Conservation (phyloP, 2,888 invertebrate genomes). For the Eupeodes latifasciatus region DNA sequence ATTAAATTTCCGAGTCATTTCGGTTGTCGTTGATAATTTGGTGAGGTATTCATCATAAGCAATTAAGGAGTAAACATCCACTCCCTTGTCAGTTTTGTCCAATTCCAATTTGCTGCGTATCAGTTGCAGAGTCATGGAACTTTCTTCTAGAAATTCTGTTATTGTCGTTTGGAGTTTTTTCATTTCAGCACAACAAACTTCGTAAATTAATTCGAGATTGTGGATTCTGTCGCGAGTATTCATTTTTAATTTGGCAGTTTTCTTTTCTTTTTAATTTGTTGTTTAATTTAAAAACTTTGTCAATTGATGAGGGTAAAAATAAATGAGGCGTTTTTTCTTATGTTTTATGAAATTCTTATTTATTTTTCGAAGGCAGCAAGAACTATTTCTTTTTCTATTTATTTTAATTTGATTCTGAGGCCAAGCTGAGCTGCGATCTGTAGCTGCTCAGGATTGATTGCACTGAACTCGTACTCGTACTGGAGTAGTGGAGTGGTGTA, state of each 20-base stretch:
- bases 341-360: not conserved
- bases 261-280: conserved; percentile 25
- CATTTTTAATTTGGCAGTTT: conserved; percentile 52
- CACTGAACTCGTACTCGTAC: conserved; percentile 3
- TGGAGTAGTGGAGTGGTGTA: not conserved
- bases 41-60: conserved; percentile 70
- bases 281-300: conserved; percentile 53
- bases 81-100: not conserved
- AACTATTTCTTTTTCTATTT: not conserved
- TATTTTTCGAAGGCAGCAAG: conserved; percentile 3
- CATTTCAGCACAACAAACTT: conserved; percentile 71
- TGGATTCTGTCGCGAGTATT: conserved; percentile 64
- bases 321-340: not conserved
- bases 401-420: not conserved
- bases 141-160: conserved; percentile 64
- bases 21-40: conserved; percentile 59
- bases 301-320: conserved; percentile 42
- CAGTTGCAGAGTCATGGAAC: conserved; percentile 52
- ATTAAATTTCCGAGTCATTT: conserved; percentile 69
- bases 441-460: conserved; percentile 42
- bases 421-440: not conserved
- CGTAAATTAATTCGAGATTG: conserved; percentile 66
- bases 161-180: conserved; percentile 59
- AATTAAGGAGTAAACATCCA: conserved; percentile 40
- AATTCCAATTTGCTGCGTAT: conserved; percentile 50